A percentile compares a stretch with the other conserved stretches of the same genome.
phyloP scores from a whole-genome alignment of 2,113 vertebrate species.

The Euleptes europaea region DNA sequence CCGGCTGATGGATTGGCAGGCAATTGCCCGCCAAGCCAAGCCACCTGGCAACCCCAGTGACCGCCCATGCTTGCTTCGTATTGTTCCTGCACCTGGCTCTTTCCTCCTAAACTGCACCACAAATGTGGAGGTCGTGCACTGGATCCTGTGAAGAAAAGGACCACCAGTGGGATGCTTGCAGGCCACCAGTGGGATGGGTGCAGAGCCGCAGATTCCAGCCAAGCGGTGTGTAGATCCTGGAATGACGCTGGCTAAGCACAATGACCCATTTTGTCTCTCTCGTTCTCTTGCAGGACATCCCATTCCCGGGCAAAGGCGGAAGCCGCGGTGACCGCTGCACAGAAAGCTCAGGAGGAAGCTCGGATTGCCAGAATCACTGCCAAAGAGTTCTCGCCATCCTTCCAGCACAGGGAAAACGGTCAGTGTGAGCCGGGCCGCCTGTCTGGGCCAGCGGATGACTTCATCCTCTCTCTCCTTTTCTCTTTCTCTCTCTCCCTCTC shows the following conservation, averaged over 20 bases:
- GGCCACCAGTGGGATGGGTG: not conserved
- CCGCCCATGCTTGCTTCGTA: not conserved
- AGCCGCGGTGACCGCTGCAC: constrained; percentile 88
- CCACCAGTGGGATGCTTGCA: not conserved
- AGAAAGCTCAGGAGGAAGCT: constrained; percentile 92
- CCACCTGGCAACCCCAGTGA: too few species aligned
- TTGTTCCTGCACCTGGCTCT: not conserved
- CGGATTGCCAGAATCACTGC: constrained; percentile 93
- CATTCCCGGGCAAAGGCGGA: constrained; percentile 95
- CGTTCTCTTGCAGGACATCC: constrained; percentile 83
- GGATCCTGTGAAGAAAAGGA: not conserved
- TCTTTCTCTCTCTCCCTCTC: too few species aligned
- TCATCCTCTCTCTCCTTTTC: not conserved
- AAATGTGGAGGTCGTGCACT: too few species aligned
- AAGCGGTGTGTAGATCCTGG: too few species aligned
- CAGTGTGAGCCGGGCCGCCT: constrained; percentile 41
- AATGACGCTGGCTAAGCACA: not conserved
- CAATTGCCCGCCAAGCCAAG: too few species aligned
- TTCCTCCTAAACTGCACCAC: not conserved
- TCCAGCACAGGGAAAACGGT: constrained; percentile 96
- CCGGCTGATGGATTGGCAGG: too few species aligned
- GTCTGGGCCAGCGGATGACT: not conserved
- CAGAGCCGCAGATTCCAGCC: not conserved
- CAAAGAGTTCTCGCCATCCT: constrained; percentile 98
- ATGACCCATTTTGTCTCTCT: not conserved